phyloP scores from a whole-genome alignment of 2,797 vertebrate genomes.

The Periparus ater region DNA sequence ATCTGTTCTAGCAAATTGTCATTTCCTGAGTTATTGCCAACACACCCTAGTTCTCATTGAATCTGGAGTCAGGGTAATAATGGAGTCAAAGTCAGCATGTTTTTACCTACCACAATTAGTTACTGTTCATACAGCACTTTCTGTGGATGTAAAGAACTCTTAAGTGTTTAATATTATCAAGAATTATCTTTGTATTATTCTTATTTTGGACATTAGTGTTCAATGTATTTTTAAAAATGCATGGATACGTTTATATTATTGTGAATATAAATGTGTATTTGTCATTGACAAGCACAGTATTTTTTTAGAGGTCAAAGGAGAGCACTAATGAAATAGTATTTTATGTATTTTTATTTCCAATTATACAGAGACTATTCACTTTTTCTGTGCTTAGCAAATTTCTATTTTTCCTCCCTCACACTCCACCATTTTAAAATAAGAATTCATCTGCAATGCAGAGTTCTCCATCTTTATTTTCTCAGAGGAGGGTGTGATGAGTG shows the following conservation, averaged over 20 bases:
- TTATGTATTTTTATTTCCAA: neutral
- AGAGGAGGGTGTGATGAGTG: neutral
- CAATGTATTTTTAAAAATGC: neutral
- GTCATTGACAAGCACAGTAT: neutral
- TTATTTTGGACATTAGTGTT: neutral
- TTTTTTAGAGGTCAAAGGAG: neutral
- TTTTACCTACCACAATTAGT: conserved; percentile 26
- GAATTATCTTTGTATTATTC: neutral
- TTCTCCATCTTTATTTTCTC: conserved; percentile 46
- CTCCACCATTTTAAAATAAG: conserved; percentile 25
- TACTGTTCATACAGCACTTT: conserved; percentile 1
- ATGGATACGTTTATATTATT: neutral
- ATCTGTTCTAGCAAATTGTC: neutral
- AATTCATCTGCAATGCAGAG: conserved; percentile 24
- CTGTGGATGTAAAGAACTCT: neutral
- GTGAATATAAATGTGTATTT: neutral
- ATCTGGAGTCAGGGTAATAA: neutral
- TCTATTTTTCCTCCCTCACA: neutral
- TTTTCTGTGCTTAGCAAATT: neutral
- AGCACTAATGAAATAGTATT: neutral
- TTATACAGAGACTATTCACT: neutral
- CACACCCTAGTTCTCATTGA: neutral
- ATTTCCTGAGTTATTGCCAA: conserved; percentile 8
- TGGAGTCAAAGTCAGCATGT: conserved; percentile 43
- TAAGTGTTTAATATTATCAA: neutral